A percentile compares a stretch with the other conserved stretches of the same genome.
These are phyloP conservation scores for Falco novaeseelandiae DNA, from an alignment of 2,797 vertebrate species.

Conservation along the genomic window DNA sequence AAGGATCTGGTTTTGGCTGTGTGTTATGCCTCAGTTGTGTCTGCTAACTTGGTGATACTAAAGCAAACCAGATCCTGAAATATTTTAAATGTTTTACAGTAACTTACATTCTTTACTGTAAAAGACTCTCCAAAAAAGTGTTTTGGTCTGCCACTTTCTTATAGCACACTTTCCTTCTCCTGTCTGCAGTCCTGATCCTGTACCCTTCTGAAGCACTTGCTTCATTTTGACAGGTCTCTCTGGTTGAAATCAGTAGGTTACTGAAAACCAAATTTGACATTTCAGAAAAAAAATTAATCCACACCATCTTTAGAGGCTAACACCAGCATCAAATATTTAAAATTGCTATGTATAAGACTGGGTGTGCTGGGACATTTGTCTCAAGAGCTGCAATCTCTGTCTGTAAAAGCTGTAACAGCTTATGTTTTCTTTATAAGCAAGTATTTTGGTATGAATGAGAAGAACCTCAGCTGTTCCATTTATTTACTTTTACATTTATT, in stretches of 20 bases:
- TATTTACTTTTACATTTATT: background rate
- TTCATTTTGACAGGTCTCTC: background rate
- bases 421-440: background rate
- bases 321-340: background rate
- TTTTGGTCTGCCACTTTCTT: background rate
- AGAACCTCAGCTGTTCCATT: background rate
- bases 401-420: background rate
- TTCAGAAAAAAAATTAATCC: background rate
- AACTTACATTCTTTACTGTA: background rate
- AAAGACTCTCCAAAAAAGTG: background rate
- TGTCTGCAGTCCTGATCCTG: background rate
- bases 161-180: accelerated
- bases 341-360: background rate
- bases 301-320: background rate
- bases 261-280: background rate
- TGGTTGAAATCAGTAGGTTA: background rate
- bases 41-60: background rate
- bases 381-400: background rate
- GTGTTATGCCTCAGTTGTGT: background rate
- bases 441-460: background rate
- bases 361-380: background rate
- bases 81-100: background rate
- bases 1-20: background rate
- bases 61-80: background rate
- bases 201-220: background rate